phyloP scores from a whole-genome alignment of 2,113 vertebrate species.

The Mormoops blainvillei region DNA sequence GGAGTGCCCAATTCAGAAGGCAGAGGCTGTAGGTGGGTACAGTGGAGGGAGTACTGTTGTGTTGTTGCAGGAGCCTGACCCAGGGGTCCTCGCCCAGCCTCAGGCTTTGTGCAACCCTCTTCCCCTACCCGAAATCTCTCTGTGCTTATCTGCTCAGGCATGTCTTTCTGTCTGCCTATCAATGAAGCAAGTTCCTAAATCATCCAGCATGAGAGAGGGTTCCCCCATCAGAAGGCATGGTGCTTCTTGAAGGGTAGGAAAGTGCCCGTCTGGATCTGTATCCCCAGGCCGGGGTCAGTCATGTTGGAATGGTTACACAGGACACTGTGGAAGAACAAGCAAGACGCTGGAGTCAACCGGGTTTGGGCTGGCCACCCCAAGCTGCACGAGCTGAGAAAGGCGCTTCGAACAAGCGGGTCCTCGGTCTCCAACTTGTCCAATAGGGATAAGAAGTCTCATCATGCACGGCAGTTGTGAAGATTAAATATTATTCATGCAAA shows the following conservation, averaged over 20 bases:
- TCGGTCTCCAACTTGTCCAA: neutral
- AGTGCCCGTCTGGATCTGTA: neutral
- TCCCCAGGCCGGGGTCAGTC: neutral
- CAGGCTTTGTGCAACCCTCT: neutral
- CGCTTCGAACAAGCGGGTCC: neutral
- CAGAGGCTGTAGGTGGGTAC: neutral
- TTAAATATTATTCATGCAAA: neutral
- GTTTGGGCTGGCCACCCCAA: neutral
- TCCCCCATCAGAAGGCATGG: neutral
- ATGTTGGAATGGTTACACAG: neutral
- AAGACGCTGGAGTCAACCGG: neutral
- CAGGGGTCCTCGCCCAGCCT: neutral
- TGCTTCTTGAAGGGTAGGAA: neutral
- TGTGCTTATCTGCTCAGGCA: neutral
- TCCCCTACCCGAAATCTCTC: neutral
- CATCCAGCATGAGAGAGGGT: neutral
- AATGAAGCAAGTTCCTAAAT: neutral
- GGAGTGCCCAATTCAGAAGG: neutral
- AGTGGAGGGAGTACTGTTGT: rapidly evolving
- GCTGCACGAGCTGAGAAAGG: neutral
- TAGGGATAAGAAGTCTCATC: neutral
- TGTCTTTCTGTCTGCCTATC: neutral
- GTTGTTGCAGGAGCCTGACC: neutral
- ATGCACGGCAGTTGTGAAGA: neutral
- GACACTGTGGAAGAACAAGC: neutral